Evolutionary conservation across 2,113 vertebrate genomes (phyloP).

Genomic region (Uropsilus gracilis): DNA sequence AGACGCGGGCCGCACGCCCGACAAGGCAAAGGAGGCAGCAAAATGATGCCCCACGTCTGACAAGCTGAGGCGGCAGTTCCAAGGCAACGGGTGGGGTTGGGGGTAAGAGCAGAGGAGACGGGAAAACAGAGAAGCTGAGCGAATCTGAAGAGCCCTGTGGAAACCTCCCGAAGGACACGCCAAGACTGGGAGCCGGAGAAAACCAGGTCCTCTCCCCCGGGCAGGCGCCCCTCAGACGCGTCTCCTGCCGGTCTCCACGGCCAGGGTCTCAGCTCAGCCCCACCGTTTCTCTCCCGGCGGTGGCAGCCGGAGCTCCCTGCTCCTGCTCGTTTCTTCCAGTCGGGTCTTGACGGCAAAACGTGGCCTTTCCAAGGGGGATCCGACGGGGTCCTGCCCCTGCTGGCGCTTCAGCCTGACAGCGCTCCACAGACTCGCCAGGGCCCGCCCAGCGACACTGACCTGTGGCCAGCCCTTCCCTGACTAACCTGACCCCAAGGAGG

Average conservation of each 20-base stretch:
- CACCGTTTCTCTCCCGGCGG: not conserved
- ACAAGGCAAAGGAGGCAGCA: not conserved
- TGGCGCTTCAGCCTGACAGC: no score
- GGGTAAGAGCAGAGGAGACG: not conserved
- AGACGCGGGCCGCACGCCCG: not conserved
- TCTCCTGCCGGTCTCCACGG: not conserved
- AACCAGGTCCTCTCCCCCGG: not conserved
- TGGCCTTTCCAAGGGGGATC: not conserved
- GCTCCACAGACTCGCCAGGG: not conserved
- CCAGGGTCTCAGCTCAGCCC: not conserved
- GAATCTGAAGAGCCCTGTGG: not conserved
- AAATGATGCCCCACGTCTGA: no score
- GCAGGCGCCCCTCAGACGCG: not conserved
- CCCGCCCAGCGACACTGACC: no score
- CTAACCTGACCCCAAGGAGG: no score
- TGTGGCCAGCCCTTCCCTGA: no score
- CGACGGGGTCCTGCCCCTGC: no score
- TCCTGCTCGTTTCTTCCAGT: constrained; percentile 13
- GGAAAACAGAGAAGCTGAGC: not conserved
- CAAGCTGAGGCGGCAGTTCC: no score
- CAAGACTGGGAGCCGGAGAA: not conserved
- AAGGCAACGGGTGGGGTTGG: not conserved
- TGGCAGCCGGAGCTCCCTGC: not conserved
- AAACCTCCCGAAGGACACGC: not conserved
- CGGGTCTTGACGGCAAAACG: not conserved